Evolutionary conservation across 2,113 vertebrate genomes (phyloP), one percentile per base, ranked within the genome.

Genomic region (Scalopus aquaticus): DNA sequence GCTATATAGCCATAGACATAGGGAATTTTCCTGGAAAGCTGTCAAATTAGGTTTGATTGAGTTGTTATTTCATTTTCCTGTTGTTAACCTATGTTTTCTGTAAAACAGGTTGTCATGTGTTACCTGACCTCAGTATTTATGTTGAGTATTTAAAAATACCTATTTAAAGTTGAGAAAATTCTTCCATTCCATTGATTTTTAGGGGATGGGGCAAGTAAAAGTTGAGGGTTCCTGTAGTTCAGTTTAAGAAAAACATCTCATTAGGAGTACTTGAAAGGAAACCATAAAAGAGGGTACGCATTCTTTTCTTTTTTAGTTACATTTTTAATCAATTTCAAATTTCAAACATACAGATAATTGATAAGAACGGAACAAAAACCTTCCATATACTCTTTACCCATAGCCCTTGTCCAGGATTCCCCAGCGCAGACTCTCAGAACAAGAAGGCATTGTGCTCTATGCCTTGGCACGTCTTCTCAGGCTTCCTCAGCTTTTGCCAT

Each of bases 281-380:
- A 56, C 49, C 73, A 30, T 16, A 28, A 26, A 72, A 78, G 69
- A 83, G 2, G 26, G 28, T 5, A 4, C 12, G 9, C 32, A 46
- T 28, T 39, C 3, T 42, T 64, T 54, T 15, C 42, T 13, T 65
- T 19, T 42, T 72, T 32, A 35, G 32, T 88, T 74, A 26, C 62
- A 77, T 69, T 87, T 86, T 67, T 22, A 67, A 82, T 19, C 44
- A 30, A 62, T 67, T 88, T 93, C 56, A 44, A 54, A 77, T 64
- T 37, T 72, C 37, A 76, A 70, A 54, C 44, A 12, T 10, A 72
- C 6, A 69, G 67, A 64, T 62, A 77, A 85, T 20, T 80, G 80
- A 26, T 58, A 89, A 35, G 32, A 39, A 70, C 42, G 70, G 13
- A 80, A 44, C 58, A 85, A 80, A 49, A 83, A 35, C 11, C 22